phyloP scores from a whole-genome alignment of 2,888 invertebrate genomes.

The Gymnosoma rotundatum region DNA sequence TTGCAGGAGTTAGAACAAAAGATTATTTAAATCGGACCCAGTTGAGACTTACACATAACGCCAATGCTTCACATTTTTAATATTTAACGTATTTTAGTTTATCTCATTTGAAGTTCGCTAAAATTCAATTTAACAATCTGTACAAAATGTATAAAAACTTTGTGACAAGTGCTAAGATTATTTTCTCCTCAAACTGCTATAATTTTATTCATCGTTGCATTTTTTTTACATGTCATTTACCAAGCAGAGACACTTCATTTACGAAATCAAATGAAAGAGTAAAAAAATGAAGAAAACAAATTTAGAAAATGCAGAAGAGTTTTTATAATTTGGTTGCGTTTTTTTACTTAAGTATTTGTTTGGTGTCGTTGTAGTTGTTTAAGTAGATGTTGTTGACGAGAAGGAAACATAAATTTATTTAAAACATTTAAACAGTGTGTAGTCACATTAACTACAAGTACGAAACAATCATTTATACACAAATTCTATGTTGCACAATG shows the following conservation, averaged over 20 bases:
- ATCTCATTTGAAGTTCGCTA: no score
- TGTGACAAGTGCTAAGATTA: no score
- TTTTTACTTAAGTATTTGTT: slow-evolving; percentile 23
- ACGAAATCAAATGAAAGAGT: slow-evolving; percentile 54
- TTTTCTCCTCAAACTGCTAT: slow-evolving; percentile 8
- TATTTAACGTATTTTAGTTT: no score
- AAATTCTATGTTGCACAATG: slow-evolving; percentile 44
- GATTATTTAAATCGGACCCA: no score
- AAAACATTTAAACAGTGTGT: slow-evolving; percentile 45
- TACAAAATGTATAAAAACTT: no score
- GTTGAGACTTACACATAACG: no score
- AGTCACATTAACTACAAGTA: slow-evolving; percentile 59
- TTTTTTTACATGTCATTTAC: slow-evolving; percentile 44
- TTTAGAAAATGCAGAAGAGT: slow-evolving; percentile 41
- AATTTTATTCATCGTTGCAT: background rate
- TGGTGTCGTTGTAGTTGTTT: slow-evolving; percentile 12
- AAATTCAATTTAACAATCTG: no score
- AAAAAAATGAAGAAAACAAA: slow-evolving; percentile 27
- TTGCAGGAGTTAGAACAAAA: no score
- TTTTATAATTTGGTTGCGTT: slow-evolving; percentile 62
- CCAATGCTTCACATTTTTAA: no score
- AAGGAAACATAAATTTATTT: slow-evolving; percentile 58
- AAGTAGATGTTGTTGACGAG: slow-evolving; percentile 51
- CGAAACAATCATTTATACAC: slow-evolving; percentile 9
- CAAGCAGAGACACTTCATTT: slow-evolving; percentile 63